A percentile compares a stretch with the other conserved stretches of the same genome.
Conservation (phyloP, 53 echinoderm and acorn worm species). For the Glandiceps talaboti region DNA sequence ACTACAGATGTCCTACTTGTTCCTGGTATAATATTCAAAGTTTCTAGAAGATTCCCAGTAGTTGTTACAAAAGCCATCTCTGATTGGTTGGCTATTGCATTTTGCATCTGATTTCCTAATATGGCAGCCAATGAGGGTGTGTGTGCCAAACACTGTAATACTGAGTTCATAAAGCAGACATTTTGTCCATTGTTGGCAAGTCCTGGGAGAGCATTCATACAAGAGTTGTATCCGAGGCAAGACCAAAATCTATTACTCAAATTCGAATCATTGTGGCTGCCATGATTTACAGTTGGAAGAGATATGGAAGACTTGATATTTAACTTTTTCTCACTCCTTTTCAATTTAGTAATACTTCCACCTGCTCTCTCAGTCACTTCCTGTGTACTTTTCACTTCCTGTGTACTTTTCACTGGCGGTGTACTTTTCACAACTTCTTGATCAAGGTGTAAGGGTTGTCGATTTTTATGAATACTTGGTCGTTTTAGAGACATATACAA, state of each 20-base stretch:
- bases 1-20: background rate
- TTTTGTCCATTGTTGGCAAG: slow-evolving; percentile 28
- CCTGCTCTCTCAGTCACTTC: too few relatives aligned
- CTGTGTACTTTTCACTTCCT: too few relatives aligned
- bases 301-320: background rate
- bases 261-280: background rate
- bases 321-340: background rate
- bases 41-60: slow-evolving; percentile 5
- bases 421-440: too few relatives aligned
- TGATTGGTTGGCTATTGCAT: background rate
- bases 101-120: background rate
- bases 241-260: background rate
- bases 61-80: slow-evolving; percentile 7
- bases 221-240: background rate
- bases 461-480: too few relatives aligned
- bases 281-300: background rate
- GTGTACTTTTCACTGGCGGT: too few relatives aligned
- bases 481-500: too few relatives aligned
- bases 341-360: background rate
- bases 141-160: slow-evolving; percentile 33
- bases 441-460: too few relatives aligned
- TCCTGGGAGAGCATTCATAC: slow-evolving; percentile 16
- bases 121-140: slow-evolving; percentile 1
- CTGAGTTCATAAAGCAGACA: slow-evolving; percentile 32
- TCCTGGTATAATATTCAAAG: background rate